Percentiles rank a stretch among this genome's conserved stretches.
phyloP scores from a whole-genome alignment of 2,113 vertebrate genomes.

The Podarcis muralis region DNA sequence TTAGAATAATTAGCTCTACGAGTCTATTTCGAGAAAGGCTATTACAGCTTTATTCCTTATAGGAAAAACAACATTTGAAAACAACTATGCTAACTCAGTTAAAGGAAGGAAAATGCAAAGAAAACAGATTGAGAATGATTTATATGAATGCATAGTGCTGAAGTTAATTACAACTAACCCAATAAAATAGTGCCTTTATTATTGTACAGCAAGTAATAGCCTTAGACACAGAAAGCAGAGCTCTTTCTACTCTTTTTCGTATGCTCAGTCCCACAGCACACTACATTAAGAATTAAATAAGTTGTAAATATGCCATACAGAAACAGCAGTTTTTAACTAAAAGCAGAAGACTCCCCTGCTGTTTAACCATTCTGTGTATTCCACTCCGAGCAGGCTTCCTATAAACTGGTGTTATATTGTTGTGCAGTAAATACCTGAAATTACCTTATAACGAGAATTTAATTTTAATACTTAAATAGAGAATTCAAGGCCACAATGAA shows the following conservation, averaged over 20 bases:
- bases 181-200: slow-evolving; percentile 85
- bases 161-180: slow-evolving; percentile 86
- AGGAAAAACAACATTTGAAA: slow-evolving; percentile 71
- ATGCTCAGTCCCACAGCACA: slow-evolving; percentile 76
- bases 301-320: slow-evolving; percentile 79
- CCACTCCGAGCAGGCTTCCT: slow-evolving; percentile 61
- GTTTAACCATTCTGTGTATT: slow-evolving; percentile 72
- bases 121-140: slow-evolving; percentile 83
- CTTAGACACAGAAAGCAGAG: slow-evolving; percentile 75
- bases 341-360: slow-evolving; percentile 77
- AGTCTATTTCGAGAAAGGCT: slow-evolving; percentile 74
- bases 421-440: slow-evolving; percentile 57
- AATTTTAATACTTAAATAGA: slow-evolving; percentile 63
- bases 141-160: slow-evolving; percentile 78
- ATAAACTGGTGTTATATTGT: slow-evolving; percentile 65
- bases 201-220: slow-evolving; percentile 81
- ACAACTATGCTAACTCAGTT: slow-evolving; percentile 70
- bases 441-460: slow-evolving; percentile 65
- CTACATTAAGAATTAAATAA: slow-evolving; percentile 79
- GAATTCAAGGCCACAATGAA: slow-evolving; percentile 42
- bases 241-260: slow-evolving; percentile 73
- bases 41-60: slow-evolving; percentile 70
- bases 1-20: slow-evolving; percentile 69
- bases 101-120: slow-evolving; percentile 79
- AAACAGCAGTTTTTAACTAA: slow-evolving; percentile 78